Evolutionary conservation across 2,113 vertebrate species (phyloP).

Genomic region (Limnothrissa miodon): DNA sequence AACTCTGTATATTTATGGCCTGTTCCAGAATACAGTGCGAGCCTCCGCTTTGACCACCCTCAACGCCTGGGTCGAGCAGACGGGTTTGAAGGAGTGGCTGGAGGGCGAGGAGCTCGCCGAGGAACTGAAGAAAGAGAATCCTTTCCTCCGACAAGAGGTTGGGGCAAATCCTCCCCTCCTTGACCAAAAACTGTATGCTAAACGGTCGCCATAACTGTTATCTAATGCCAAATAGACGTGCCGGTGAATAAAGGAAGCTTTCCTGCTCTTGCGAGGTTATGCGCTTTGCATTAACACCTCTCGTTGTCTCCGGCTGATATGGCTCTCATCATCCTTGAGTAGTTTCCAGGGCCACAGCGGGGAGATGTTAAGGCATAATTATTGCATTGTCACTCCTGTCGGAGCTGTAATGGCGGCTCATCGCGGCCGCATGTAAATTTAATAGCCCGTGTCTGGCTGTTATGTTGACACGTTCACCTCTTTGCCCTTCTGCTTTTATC

Average conservation of each 20-base stretch:
- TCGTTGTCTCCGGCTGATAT: slow-evolving; percentile 18
- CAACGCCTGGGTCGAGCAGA: slow-evolving; percentile 93
- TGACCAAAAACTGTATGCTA: not conserved
- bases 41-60: slow-evolving; percentile 85
- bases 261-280: not conserved
- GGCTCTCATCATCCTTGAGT: not conserved
- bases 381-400: not conserved
- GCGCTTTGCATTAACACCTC: not conserved
- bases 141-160: slow-evolving; percentile 95
- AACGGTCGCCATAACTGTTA: not conserved
- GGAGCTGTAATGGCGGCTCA: not conserved
- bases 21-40: slow-evolving; percentile 80
- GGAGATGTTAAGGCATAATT: not conserved
- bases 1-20: not conserved
- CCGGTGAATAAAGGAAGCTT: not conserved
- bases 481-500: slow-evolving; percentile 2
- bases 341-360: not conserved
- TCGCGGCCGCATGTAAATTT: not conserved
- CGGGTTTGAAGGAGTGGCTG: slow-evolving; percentile 97
- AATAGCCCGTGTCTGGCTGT: not conserved
- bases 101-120: slow-evolving; percentile 95
- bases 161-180: not conserved
- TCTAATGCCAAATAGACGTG: not conserved
- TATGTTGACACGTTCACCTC: not conserved
- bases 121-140: slow-evolving; percentile 93